Conservation (phyloP, 2,113 vertebrate genomes). For the Nicator chloris region DNA sequence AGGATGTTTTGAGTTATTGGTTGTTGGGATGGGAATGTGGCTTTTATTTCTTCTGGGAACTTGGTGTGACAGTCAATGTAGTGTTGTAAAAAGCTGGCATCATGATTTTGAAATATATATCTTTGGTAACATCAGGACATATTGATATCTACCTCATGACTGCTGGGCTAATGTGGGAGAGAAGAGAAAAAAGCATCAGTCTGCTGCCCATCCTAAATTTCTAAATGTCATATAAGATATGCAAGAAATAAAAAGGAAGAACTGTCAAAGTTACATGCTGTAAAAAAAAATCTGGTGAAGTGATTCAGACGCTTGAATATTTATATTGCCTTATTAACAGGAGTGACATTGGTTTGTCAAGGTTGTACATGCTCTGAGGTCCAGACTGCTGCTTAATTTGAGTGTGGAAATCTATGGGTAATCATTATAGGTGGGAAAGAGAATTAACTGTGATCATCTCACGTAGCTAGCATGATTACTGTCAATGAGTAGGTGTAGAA, state of each 20-base stretch:
- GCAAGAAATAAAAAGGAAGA: neutral
- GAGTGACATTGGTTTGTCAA: neutral
- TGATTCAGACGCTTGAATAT: neutral
- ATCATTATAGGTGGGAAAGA: neutral
- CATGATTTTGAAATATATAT: neutral
- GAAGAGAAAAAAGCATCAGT: neutral
- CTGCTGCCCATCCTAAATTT: neutral
- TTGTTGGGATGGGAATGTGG: neutral
- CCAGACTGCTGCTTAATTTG: neutral
- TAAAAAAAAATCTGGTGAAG: neutral
- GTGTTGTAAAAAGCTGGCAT: neutral
- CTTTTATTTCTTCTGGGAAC: neutral
- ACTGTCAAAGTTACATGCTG: neutral
- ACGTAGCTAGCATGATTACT: neutral
- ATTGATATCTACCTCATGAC: neutral
- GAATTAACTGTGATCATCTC: neutral
- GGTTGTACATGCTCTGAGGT: neutral
- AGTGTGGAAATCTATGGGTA: neutral
- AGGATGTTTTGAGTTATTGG: neutral
- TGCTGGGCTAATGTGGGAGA: neutral
- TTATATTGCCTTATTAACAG: neutral
- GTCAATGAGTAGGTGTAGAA: neutral
- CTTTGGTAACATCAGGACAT: neutral
- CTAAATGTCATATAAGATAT: neutral
- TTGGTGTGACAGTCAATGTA: neutral